Evolutionary conservation across 2,888 invertebrate genomes (phyloP).

Genomic region (Mimumesa dahlbomi): DNA sequence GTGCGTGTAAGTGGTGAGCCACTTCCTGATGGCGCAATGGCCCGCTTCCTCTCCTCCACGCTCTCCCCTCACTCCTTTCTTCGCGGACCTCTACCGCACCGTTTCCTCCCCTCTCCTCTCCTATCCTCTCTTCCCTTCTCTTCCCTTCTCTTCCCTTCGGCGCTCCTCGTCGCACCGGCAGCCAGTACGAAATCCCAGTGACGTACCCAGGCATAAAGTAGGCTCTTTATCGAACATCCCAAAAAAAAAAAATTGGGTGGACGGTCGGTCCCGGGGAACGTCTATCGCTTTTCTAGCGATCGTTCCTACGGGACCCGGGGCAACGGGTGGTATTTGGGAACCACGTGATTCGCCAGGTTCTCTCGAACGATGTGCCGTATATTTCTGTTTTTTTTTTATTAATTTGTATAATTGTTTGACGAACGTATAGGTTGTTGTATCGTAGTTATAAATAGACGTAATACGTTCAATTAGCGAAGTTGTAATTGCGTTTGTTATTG

Average conservation of each 20-base stretch:
- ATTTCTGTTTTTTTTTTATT: background rate
- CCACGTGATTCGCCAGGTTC: no score
- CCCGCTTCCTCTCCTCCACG: constrained; percentile 72
- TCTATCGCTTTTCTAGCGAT: no score
- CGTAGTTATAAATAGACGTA: no score
- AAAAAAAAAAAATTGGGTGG: no score
- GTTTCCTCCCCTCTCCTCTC: constrained; percentile 21
- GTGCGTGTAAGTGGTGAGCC: constrained; percentile 69
- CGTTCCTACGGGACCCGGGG: no score
- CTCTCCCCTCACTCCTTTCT: constrained; percentile 36
- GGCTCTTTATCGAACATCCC: background rate
- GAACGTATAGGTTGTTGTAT: no score
- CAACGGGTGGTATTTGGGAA: no score
- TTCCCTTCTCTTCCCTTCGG: constrained; percentile 5
- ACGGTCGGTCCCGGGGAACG: no score
- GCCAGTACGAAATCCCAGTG: constrained; percentile 22
- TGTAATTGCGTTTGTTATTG: no score
- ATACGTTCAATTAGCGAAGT: no score
- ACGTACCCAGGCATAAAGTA: constrained; percentile 13
- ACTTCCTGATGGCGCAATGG: constrained; percentile 78
- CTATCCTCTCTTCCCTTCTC: constrained; percentile 30
- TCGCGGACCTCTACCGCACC: constrained; percentile 30
- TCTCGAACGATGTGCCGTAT: no score
- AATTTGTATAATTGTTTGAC: background rate
- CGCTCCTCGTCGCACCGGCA: constrained; percentile 6